Conservation (phyloP, 2,888 invertebrate species). For the Crioceris asparagi region DNA sequence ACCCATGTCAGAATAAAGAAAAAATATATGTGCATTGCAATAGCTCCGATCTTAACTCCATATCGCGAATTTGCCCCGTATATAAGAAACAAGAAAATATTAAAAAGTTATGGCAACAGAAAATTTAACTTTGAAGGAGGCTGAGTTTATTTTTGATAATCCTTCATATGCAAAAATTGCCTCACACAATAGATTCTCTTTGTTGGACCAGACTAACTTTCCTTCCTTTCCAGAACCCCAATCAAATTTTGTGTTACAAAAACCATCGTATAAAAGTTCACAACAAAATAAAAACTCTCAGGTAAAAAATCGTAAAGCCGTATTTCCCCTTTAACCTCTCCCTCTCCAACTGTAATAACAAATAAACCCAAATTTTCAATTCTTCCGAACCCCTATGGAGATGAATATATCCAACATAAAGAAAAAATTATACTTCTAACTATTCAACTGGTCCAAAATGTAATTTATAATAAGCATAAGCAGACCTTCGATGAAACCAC, state of each 20-base stretch:
- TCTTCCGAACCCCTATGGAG: slow-evolving; percentile 1
- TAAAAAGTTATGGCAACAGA: slow-evolving; percentile 1
- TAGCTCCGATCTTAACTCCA: background rate
- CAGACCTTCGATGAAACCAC: background rate
- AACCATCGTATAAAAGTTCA: too few relatives aligned
- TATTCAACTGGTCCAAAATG: background rate
- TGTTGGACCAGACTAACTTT: background rate
- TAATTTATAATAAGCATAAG: background rate
- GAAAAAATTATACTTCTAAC: background rate
- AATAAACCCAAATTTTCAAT: background rate
- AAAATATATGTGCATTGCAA: slow-evolving; percentile 2
- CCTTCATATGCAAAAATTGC: slow-evolving; percentile 6
- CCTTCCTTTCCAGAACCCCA: background rate
- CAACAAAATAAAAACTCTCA: too few relatives aligned
- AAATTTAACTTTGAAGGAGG: slow-evolving; percentile 5
- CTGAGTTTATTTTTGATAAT: slow-evolving; percentile 4
- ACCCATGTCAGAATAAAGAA: background rate
- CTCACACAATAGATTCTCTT: slow-evolving; percentile 5
- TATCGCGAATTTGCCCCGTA: slow-evolving; percentile 1
- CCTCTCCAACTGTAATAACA: too few relatives aligned
- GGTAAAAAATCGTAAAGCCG: too few relatives aligned
- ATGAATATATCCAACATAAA: slow-evolving; percentile 1
- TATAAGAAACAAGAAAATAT: slow-evolving; percentile 1
- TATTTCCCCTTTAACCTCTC: too few relatives aligned
- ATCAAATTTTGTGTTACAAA: too few relatives aligned